These are phyloP conservation scores for Pelecanoides urinatrix DNA, from an alignment of 2,113 vertebrate genomes.

Conservation along the genomic window DNA sequence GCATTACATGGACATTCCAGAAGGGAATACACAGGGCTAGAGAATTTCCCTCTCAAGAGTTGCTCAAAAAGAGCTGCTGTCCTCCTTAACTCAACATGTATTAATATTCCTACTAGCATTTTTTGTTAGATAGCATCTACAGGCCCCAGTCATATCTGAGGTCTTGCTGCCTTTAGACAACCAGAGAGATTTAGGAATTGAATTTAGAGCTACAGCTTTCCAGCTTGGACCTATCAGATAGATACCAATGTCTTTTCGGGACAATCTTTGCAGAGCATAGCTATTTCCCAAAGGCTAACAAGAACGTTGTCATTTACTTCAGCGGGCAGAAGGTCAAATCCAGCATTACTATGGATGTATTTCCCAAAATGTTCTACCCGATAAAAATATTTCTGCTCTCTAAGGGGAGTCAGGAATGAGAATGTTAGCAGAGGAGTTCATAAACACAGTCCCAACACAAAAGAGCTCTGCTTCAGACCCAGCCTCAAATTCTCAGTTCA, in stretches of 20 bases:
- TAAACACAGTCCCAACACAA: background rate
- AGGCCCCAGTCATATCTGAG: background rate
- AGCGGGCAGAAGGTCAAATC: background rate
- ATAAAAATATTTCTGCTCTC: slow-evolving; percentile 33
- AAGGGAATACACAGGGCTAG: background rate
- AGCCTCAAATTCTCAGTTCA: background rate
- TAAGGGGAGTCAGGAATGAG: slow-evolving; percentile 13
- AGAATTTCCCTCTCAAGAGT: background rate
- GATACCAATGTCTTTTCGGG: background rate
- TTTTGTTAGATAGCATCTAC: background rate
- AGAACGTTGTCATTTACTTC: background rate
- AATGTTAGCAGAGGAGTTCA: background rate
- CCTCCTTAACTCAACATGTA: background rate
- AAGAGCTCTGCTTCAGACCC: background rate
- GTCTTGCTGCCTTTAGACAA: background rate
- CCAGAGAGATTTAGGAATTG: background rate
- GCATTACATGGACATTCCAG: background rate
- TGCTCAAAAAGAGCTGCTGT: background rate
- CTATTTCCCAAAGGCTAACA: background rate
- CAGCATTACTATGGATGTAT: background rate
- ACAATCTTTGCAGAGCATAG: background rate
- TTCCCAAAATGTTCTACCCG: slow-evolving; percentile 1
- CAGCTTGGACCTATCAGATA: background rate
- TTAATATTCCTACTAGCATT: background rate
- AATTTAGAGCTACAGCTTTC: background rate